Conservation (phyloP, 1,140 invertebrate genomes). For the Ceratosolen solmsi region DNA sequence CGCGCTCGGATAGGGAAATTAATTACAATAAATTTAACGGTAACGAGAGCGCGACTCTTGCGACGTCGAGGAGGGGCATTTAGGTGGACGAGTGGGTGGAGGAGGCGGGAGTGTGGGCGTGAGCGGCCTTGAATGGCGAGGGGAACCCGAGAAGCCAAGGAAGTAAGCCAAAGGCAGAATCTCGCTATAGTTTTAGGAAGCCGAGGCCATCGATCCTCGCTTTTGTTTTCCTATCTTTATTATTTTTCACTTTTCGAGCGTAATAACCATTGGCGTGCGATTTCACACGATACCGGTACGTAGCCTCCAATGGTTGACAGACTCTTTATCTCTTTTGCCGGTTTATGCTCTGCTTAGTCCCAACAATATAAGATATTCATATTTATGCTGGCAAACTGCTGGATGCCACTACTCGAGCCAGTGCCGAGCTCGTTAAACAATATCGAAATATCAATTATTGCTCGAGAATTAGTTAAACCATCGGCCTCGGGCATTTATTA, state of each 20-base stretch:
- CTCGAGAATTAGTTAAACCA: too few species aligned
- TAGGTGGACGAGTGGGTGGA: too few species aligned
- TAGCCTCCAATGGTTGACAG: background rate
- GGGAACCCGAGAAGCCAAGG: too few species aligned
- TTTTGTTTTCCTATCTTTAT: constrained; percentile 8
- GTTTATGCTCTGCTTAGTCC: background rate
- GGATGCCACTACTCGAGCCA: background rate
- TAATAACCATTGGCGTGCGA: constrained; percentile 23
- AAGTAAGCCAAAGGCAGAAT: too few species aligned
- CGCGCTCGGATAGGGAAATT: constrained; percentile 70
- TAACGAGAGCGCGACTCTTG: constrained; percentile 65
- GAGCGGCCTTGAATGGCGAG: too few species aligned
- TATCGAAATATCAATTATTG: background rate
- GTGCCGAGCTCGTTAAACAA: background rate
- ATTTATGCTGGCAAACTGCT: background rate
- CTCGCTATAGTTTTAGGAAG: constrained; percentile 59
- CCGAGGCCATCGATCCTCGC: constrained; percentile 57
- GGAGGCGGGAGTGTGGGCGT: background rate
- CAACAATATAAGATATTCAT: constrained; percentile 11
- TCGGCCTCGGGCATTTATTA: too few species aligned
- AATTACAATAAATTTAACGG: constrained; percentile 74
- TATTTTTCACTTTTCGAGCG: constrained; percentile 27
- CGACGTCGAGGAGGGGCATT: background rate
- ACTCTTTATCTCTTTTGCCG: background rate
- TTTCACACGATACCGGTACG: background rate